Evolutionary conservation across 1,140 invertebrate species (phyloP).

Genomic region (Drosophila sucinea): DNA sequence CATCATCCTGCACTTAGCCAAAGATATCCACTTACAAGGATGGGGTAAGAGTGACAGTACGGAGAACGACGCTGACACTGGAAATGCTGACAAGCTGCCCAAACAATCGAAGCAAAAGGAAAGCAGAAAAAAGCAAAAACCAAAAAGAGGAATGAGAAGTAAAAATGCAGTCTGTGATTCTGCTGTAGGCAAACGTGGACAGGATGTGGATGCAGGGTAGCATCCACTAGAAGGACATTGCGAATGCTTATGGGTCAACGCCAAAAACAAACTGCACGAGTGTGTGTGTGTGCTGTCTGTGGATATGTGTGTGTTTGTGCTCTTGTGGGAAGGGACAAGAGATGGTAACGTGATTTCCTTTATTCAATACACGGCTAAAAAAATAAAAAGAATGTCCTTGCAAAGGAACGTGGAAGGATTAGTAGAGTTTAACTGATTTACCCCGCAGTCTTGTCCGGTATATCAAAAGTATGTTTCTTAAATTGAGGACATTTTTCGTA

Average conservation of each 20-base stretch:
- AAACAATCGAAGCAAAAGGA: conserved; percentile 56
- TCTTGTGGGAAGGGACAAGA: conserved; percentile 4
- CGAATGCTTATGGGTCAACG: conserved; percentile 40
- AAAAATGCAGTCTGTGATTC: conserved; percentile 54
- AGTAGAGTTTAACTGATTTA: too few species aligned
- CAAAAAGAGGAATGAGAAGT: conserved; percentile 8
- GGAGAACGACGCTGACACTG: conserved; percentile 34
- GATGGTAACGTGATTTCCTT: conserved; percentile 21
- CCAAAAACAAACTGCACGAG: conserved; percentile 22
- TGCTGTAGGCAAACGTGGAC: conserved; percentile 32
- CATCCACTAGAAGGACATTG: conserved; percentile 9
- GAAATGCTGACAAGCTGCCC: conserved; percentile 59
- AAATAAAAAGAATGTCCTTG: too few species aligned
- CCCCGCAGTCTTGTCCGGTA: too few species aligned
- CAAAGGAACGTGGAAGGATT: too few species aligned
- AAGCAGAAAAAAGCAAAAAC: conserved; percentile 21
- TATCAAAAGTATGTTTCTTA: too few species aligned
- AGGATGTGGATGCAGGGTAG: conserved; percentile 27
- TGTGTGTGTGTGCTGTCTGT: not conserved
- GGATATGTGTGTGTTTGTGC: not conserved
- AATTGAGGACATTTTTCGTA: too few species aligned
- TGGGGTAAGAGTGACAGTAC: not conserved
- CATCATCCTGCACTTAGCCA: conserved; percentile 47
- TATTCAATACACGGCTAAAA: not conserved
- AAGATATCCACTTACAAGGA: conserved; percentile 60